Evolutionary conservation across 2,113 vertebrate species (phyloP).

Genomic region (Martes martes): DNA sequence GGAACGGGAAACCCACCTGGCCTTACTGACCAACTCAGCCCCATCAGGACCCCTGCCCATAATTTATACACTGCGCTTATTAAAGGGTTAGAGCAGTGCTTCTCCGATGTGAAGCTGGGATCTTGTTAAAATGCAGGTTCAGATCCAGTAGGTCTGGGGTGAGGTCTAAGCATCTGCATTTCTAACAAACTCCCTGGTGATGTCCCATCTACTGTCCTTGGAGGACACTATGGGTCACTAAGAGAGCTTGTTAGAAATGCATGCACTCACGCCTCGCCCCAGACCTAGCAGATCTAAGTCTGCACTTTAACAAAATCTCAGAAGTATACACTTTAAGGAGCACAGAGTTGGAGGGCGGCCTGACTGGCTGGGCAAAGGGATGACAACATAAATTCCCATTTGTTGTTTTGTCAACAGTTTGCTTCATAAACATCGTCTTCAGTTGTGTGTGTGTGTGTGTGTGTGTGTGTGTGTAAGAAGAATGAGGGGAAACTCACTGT

Average conservation of each 20-base stretch:
- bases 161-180: background rate
- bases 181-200: background rate
- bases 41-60: background rate
- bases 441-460: background rate
- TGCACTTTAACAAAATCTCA: background rate
- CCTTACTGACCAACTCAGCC: background rate
- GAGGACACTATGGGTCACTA: background rate
- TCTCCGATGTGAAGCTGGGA: background rate
- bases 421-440: background rate
- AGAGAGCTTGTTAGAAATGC: background rate
- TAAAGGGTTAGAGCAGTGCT: background rate
- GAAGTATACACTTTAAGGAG: background rate
- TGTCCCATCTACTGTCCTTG: background rate
- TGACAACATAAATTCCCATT: background rate
- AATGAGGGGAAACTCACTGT: background rate
- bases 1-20: background rate
- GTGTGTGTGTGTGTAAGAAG: background rate
- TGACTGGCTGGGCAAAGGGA: background rate
- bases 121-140: background rate
- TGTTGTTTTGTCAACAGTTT: background rate
- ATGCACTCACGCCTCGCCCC: background rate
- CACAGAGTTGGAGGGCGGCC: background rate
- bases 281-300: background rate
- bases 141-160: background rate
- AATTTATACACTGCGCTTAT: background rate